Conservation (phyloP, 2,888 invertebrate species). For the Parnassius mnemosyne region DNA sequence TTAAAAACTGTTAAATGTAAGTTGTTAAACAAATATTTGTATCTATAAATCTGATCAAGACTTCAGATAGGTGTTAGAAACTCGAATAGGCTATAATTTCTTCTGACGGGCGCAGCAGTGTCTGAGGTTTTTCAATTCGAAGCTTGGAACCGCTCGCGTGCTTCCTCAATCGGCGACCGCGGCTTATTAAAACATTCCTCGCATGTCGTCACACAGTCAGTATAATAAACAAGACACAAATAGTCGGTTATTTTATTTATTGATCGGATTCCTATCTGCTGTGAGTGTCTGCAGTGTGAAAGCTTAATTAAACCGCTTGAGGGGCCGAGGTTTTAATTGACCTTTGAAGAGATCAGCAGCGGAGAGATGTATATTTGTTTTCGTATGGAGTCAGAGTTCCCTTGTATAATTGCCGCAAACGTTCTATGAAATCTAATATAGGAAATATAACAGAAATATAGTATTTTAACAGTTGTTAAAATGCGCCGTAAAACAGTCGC, state of each 20-base stretch:
- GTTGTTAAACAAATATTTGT: background rate
- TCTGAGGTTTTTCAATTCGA: slow-evolving; percentile 11
- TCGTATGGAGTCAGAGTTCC: background rate
- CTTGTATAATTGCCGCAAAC: no score
- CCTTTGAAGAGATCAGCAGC: slow-evolving; percentile 15
- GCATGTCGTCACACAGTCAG: slow-evolving; percentile 20
- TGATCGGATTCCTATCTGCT: slow-evolving; percentile 4
- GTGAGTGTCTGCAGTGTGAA: slow-evolving; percentile 5
- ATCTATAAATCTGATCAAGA: background rate
- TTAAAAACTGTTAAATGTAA: background rate
- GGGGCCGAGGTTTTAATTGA: slow-evolving; percentile 15
- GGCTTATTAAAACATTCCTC: slow-evolving; percentile 24
- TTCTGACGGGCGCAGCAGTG: background rate
- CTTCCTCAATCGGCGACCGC: slow-evolving; percentile 14
- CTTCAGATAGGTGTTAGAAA: slow-evolving; percentile 6
- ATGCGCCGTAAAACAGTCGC: no score
- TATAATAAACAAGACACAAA: slow-evolving; percentile 19
- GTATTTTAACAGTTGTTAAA: no score
- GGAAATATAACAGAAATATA: no score
- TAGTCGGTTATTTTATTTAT: slow-evolving; percentile 18
- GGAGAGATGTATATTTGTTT: slow-evolving; percentile 19
- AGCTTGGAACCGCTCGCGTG: slow-evolving; percentile 17
- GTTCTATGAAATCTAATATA: no score
- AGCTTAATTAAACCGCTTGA: slow-evolving; percentile 18
- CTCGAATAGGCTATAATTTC: slow-evolving; percentile 3